Evolutionary conservation across 2,888 invertebrate genomes (phyloP).

Genomic region (Steinernema hermaphroditum): DNA sequence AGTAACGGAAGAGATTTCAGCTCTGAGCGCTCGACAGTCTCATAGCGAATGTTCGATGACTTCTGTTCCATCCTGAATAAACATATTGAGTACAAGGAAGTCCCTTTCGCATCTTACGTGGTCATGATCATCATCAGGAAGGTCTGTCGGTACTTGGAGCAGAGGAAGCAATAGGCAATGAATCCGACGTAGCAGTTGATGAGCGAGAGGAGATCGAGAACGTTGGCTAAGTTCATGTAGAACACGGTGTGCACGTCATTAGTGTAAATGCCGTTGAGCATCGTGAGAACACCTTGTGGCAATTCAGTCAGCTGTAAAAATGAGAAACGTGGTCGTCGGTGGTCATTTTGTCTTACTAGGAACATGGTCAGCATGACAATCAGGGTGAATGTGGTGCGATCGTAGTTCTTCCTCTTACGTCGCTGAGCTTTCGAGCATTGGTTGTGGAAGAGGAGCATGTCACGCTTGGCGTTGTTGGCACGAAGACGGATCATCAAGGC

Average conservation of each 20-base stretch:
- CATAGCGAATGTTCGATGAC: slow-evolving; percentile 23
- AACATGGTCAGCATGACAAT: slow-evolving; percentile 47
- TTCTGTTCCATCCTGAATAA: slow-evolving; percentile 20
- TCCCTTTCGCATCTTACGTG: neutral
- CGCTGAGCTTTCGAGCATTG: slow-evolving; percentile 35
- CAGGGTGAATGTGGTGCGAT: slow-evolving; percentile 51
- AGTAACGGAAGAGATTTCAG: slow-evolving; percentile 12
- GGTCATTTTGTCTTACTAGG: slow-evolving; percentile 31
- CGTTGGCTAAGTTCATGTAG: slow-evolving; percentile 51
- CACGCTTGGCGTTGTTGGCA: slow-evolving; percentile 47
- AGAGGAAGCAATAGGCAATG: slow-evolving; percentile 49
- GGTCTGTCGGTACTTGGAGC: slow-evolving; percentile 51
- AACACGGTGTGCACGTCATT: slow-evolving; percentile 49
- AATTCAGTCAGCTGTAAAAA: slow-evolving; percentile 46
- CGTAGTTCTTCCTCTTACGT: slow-evolving; percentile 47
- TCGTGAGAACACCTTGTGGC: slow-evolving; percentile 48
- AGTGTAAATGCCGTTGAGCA: slow-evolving; percentile 46
- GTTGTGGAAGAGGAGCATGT: slow-evolving; percentile 44
- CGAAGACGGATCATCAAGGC: slow-evolving; percentile 46
- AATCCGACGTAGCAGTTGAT: slow-evolving; percentile 54
- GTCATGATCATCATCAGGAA: slow-evolving; percentile 46
- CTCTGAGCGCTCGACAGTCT: slow-evolving; percentile 17
- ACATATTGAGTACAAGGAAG: neutral
- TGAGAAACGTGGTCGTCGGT: no score
- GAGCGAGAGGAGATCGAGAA: slow-evolving; percentile 47